Base-by-base conservation (phyloP, 2,888 invertebrate species). In the Machimus rusticus region DNA sequence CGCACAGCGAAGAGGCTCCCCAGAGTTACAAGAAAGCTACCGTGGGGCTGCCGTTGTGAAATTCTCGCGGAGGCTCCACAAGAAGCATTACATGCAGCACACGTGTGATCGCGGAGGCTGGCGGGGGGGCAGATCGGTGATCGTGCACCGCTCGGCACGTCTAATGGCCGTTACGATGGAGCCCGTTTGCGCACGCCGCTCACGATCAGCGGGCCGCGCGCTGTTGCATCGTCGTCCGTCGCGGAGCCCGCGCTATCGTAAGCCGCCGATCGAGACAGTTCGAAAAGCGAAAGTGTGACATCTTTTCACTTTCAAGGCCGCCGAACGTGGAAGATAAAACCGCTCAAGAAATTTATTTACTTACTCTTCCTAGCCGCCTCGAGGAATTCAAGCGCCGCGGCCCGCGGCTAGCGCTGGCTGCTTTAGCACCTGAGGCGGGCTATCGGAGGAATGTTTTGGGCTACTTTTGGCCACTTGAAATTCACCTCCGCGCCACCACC, bases 261-360 rank as follows among this genome's bases (percentile, higher is more conserved):
- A 85, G 66, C 51, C 43, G 43, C 66, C 76, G 85, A 85, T 85
- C 85, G 46, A 43, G 74, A 86, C 51, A 78, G 14, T 66, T 66
- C 55, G 28, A 86, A 86, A 86, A 86, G 79, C 86, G 86, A 86
- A 86, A 86, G 86, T 86, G 78, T 66, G 78, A 86, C 55, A 82
- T 85, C 79, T 74, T 87, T 87, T 87, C 87, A 87, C 87, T 87
- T 87, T 87, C 87, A 87, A 87, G 87, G 85, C 85, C 87, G 78
- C 79, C 46, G 43, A 46, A 77, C 37, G 37, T 39, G 43, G 85
- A 74, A 84, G 74, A 74, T 74, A 74, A 46, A 46, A 74, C 66
- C 43, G 74, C 12, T 43, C 43, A 74, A 74, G 74, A 85, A 46
- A 85, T 74, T 85, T 39, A 39, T 37, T 34, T 34, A 37, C 6